Base-by-base conservation (phyloP, 2,888 invertebrate genomes). In the Ichneumoninae sp. region DNA sequence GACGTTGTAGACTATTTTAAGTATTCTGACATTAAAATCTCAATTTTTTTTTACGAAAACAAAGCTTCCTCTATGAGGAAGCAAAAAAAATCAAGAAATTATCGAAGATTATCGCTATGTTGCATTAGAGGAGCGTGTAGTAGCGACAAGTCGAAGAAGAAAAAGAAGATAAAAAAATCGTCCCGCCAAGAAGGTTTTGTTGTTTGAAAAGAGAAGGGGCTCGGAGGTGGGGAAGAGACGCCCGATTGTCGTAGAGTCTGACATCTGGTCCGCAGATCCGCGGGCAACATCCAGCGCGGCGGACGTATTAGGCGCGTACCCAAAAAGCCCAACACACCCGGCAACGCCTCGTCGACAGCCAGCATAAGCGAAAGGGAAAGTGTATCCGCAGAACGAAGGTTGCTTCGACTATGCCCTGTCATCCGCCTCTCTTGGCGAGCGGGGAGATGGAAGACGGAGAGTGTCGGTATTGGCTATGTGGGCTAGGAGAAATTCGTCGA, bases 251-350 rank as follows among this genome's bases (percentile, higher is more conserved):
- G 47, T 54, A 57, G 71, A 66, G 71, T 75, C 54, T 36, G 85
- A 91, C 91, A 91, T 91, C 91, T 91, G 91, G 91, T 81, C 84
- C 83, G 85, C 91, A 91, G 91, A 91, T 89, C 83, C 84, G 82
- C 54, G 73, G 80, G 68, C 84, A 36, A 60, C 54, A n/a, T 26
- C 26, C 19, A n/a, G 26, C 36, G 33, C 65, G 75, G 44, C 65
- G 22, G 65, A 33, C 47, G 57, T 60, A 63, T 74, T 47, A 30
- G 74, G 16, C 47, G 47, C 10, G 50, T 63, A 63, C 60, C 60
- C 60, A 26, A 50, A 75, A 65, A 75, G 30, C 52, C 75, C 75
- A 52, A 66, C 66, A 16, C 50, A 33, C 4, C 36, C 44, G 44
- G 44, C 13, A 47, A 66, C 65, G 75, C 65, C 36, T 50, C 75